Evolutionary conservation across 1,140 invertebrate genomes (phyloP).

Genomic region (Mercenaria mercenaria): DNA sequence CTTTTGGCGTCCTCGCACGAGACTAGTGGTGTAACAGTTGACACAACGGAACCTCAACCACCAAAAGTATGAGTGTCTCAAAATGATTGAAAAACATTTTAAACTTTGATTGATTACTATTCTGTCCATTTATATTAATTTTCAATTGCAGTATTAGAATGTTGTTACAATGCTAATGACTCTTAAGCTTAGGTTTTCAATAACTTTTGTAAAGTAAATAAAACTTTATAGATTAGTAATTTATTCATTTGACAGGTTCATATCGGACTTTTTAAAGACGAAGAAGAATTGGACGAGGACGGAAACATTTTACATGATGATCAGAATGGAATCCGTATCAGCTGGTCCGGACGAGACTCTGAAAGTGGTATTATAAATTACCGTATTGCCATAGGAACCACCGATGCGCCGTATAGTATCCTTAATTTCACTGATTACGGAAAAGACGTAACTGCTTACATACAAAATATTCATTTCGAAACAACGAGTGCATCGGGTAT

Average conservation of each 20-base stretch:
- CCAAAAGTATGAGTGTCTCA: constrained; percentile 1
- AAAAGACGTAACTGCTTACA: constrained; percentile 19
- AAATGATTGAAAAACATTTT: too few species aligned
- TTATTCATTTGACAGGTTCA: constrained; percentile 50
- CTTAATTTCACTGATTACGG: constrained; percentile 11
- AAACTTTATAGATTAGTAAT: not conserved
- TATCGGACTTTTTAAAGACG: constrained; percentile 65
- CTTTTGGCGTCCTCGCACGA: constrained; percentile 30
- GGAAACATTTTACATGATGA: constrained; percentile 68
- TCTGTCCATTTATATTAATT: too few species aligned
- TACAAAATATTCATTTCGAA: constrained; percentile 17
- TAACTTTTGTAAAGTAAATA: too few species aligned
- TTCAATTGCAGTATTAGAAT: too few species aligned
- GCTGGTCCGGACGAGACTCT: constrained; percentile 67
- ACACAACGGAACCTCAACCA: not conserved
- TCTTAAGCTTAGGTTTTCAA: too few species aligned
- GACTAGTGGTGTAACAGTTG: constrained; percentile 21
- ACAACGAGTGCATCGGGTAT: not conserved
- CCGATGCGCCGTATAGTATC: not conserved
- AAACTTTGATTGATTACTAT: too few species aligned
- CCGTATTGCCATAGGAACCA: constrained; percentile 64
- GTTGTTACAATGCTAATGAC: too few species aligned
- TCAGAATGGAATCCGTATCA: constrained; percentile 61
- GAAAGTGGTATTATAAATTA: constrained; percentile 66
- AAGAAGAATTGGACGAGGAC: constrained; percentile 72